Evolutionary conservation across 1,140 invertebrate genomes (phyloP), one percentile per base, ranked within the genome.

Genomic region (Dreissena rostriformis): DNA sequence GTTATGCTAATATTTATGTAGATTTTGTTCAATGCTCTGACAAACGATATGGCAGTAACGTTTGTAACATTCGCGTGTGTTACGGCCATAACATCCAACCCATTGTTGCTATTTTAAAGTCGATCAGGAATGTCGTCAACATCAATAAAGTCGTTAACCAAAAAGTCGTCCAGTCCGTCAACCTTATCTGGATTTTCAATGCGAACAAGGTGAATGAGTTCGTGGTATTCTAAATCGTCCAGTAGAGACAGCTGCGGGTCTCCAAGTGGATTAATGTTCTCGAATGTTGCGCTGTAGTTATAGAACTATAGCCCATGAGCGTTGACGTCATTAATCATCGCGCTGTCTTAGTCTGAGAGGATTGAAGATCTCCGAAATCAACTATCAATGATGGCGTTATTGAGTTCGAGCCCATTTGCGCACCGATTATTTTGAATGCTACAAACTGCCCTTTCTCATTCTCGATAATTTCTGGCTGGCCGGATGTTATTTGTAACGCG

Each of bases 381-480:
- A 90, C 80, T 15, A 82, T 76, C 5, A 90, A 71, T 11, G 87
- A 88, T 12, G 86, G 83, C 24, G 79, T 61, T 19, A 87, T 67
- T 28, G 75, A 78, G n/a, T 83, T 39, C 14, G 79, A 79, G 1
- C 79, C 85, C 11, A 90, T 19, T 66, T 85, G 82, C 24, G 86
- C 86, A 22, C 80, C 86, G 57, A 87, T 85, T 67, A 90, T 90
- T 85, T 86, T 80, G 73, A 90, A 90, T 51, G 86, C 76, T 26
- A 90, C 67, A 0, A 90, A 74, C 66, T 88, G 57, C n/a, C 88
- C 88, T 73, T 90, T 90, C 75, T 90, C 88, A 71, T 90, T 90
- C 79, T 88, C 87, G 63, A 90, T 86, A 74, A 90, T 90, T 73
- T 90, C 86, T 51, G 88, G 88, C 73, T 90, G 88, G n/a, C 86